phyloP scores from a whole-genome alignment of 2,113 vertebrate species.

The Castor canadensis region DNA sequence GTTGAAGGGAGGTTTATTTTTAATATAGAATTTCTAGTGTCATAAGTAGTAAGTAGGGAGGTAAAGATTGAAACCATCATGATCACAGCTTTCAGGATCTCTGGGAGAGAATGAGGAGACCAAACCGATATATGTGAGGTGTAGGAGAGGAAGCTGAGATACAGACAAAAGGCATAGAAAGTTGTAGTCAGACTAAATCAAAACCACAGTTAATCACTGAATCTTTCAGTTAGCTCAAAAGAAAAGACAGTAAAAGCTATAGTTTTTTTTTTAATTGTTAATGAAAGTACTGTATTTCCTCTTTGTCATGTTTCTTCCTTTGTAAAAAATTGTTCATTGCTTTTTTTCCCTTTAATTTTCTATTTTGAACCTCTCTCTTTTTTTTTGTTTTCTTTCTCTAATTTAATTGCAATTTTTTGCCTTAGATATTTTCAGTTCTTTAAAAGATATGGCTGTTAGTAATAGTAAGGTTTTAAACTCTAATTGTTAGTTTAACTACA shows the following conservation, averaged over 20 bases:
- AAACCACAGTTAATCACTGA: background rate
- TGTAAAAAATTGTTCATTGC: constrained; percentile 9
- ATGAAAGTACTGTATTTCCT: background rate
- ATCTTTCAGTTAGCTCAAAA: constrained; percentile 3
- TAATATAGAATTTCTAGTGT: background rate
- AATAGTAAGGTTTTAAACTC: background rate
- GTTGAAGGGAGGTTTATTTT: background rate
- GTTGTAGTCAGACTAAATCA: background rate
- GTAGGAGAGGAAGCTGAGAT: no score
- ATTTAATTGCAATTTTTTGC: background rate
- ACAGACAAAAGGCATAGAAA: background rate
- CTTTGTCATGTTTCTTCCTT: background rate
- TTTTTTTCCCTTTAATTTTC: background rate
- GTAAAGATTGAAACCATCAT: background rate
- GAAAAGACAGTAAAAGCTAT: background rate
- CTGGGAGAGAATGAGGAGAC: no score
- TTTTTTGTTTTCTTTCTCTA: background rate
- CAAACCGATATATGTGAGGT: no score
- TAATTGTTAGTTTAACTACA: background rate
- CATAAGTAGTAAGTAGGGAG: background rate
- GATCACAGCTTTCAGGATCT: no score
- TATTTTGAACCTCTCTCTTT: background rate
- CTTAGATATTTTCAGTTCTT: constrained; percentile 20
- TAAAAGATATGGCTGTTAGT: background rate
- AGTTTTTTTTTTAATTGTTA: constrained; percentile 30